These are phyloP conservation scores for Parnassius mnemosyne DNA, from an alignment of 2,888 invertebrate genomes.

Conservation along the genomic window DNA sequence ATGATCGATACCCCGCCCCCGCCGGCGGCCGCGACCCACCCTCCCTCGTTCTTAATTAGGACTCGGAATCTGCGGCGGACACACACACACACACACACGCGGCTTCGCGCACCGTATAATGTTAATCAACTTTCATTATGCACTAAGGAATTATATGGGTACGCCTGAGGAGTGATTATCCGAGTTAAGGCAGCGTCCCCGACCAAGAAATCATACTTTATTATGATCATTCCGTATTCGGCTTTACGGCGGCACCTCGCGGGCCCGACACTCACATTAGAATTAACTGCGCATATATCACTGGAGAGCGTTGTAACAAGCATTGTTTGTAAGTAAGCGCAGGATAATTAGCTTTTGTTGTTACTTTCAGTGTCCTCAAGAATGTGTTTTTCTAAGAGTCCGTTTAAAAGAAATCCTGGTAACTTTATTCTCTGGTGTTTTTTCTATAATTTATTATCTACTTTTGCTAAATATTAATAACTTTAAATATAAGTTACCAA, in stretches of 20 bases:
- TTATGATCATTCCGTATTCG: conserved; percentile 71
- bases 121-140: conserved; percentile 81
- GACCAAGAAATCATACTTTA: conserved; percentile 79
- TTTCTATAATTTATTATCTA: too few relatives aligned
- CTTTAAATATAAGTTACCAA: too few relatives aligned
- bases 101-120: conserved; percentile 52
- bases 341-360: conserved; percentile 61
- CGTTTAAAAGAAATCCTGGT: background rate
- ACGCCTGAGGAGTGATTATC: conserved; percentile 80
- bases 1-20: conserved; percentile 75
- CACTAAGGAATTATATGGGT: conserved; percentile 80
- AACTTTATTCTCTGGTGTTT: too few relatives aligned
- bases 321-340: conserved; percentile 61
- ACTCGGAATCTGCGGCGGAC: conserved; percentile 92
- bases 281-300: conserved; percentile 75
- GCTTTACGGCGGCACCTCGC: conserved; percentile 64
- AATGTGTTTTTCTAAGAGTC: background rate
- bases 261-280: conserved; percentile 64
- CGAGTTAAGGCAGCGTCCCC: conserved; percentile 72
- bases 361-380: conserved; percentile 12
- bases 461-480: too few relatives aligned
- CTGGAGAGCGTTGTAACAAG: conserved; percentile 45
- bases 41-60: conserved; percentile 88
- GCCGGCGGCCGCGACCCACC: conserved; percentile 70
- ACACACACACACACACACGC: conserved; percentile 78